phyloP scores from a whole-genome alignment of 2,113 vertebrate genomes.

The Myocastor coypus region DNA sequence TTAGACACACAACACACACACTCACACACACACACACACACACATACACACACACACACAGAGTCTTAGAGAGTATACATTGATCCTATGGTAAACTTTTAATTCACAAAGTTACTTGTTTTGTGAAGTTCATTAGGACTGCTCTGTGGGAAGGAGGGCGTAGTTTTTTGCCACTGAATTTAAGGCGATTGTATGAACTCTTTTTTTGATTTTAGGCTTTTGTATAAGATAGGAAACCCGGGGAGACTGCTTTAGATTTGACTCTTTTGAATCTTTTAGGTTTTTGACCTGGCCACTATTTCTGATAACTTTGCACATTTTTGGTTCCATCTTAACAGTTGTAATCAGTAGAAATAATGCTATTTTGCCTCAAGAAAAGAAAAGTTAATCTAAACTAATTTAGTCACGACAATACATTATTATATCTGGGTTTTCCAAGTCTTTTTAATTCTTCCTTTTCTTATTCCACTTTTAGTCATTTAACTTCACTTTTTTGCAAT shows the following conservation, averaged over 20 bases:
- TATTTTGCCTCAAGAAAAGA: conserved; percentile 15
- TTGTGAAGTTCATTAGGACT: conserved; percentile 26
- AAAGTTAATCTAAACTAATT: background rate
- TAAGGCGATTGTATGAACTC: conserved; percentile 12
- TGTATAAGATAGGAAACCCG: conserved; percentile 55
- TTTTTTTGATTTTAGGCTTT: background rate
- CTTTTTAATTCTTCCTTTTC: background rate
- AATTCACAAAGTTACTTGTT: conserved; percentile 32
- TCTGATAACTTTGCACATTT: background rate
- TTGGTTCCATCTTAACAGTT: conserved; percentile 17
- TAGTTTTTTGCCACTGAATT: conserved; percentile 34
- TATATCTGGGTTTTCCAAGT: background rate
- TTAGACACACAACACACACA: background rate
- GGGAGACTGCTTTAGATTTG: background rate
- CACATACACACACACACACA: background rate
- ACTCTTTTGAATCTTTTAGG: conserved; percentile 13
- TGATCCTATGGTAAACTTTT: conserved; percentile 22
- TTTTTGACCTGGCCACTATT: conserved; percentile 25
- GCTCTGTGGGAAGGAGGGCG: background rate
- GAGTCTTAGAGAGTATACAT: background rate
- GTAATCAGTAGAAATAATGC: background rate
- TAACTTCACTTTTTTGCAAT: conserved; percentile 8
- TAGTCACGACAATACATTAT: background rate
- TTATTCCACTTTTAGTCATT: background rate
- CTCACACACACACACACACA: background rate